Conservation (phyloP, 2,113 vertebrate species). For the Myotis lucifugus region DNA sequence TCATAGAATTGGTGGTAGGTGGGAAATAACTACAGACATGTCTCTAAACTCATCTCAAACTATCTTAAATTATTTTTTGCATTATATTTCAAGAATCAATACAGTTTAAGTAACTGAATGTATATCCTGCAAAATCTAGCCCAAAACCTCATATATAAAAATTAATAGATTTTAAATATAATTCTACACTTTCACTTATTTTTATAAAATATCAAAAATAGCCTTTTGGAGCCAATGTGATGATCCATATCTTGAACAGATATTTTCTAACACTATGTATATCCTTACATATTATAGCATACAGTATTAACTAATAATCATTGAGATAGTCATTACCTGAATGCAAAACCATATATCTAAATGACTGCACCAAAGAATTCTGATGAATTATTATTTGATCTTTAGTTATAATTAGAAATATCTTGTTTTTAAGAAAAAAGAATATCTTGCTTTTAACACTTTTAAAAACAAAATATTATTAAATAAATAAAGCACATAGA, state of each 20-base stretch:
- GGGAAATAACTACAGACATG: neutral
- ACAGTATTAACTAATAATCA: neutral
- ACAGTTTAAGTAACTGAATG: neutral
- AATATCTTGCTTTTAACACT: neutral
- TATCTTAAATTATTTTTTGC: neutral
- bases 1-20: neutral
- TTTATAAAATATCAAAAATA: conserved; percentile 27
- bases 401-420: neutral
- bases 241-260: neutral
- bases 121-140: neutral
- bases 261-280: neutral
- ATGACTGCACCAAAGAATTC: neutral
- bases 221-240: neutral
- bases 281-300: neutral
- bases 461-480: neutral
- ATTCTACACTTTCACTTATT: neutral
- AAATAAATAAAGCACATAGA: neutral
- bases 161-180: neutral
- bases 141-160: neutral
- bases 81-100: neutral
- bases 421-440: neutral
- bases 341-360: neutral
- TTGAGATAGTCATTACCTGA: neutral
- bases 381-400: neutral
- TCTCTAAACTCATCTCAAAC: neutral